Evolutionary conservation across 2,797 vertebrate genomes (phyloP).

Genomic region (Sebastes cheni): DNA sequence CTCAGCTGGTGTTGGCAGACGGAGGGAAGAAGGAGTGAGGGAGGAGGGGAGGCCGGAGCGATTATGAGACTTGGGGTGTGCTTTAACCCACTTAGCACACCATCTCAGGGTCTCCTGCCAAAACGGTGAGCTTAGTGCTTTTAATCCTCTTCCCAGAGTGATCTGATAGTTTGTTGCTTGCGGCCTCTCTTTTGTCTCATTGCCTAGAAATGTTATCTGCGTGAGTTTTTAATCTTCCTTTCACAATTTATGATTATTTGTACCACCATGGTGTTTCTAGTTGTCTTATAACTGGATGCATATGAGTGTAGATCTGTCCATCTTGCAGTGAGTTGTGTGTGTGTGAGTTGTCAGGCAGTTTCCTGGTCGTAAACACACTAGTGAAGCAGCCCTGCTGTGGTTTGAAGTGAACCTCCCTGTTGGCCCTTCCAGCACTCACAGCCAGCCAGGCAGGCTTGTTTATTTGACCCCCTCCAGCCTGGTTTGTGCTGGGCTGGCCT

Average conservation of each 20-base stretch:
- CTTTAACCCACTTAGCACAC: constrained; percentile 85
- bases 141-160: constrained; percentile 76
- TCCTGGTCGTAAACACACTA: constrained; percentile 60
- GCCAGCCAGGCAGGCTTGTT: constrained; percentile 54
- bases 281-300: constrained; percentile 20
- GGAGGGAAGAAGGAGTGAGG: constrained; percentile 12
- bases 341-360: constrained; percentile 42
- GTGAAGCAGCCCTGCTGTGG: constrained; percentile 55
- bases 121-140: constrained; percentile 77
- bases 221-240: not conserved
- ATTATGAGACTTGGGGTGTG: constrained; percentile 78
- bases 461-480: constrained; percentile 60
- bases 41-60: constrained; percentile 39
- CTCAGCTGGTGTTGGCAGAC: constrained; percentile 61
- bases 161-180: constrained; percentile 65
- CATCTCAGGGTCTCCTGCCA: constrained; percentile 77
- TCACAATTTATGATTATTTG: constrained; percentile 38
- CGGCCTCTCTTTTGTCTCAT: constrained; percentile 51
- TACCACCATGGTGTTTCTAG: constrained; percentile 13
- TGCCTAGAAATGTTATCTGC: constrained; percentile 43
- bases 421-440: constrained; percentile 25
- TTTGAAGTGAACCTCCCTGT: constrained; percentile 62
- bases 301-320: constrained; percentile 4
- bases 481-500: constrained; percentile 56
- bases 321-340: constrained; percentile 5